These are phyloP conservation scores for Chrosomus eos DNA, from an alignment of 2,797 vertebrate species.

Conservation along the genomic window DNA sequence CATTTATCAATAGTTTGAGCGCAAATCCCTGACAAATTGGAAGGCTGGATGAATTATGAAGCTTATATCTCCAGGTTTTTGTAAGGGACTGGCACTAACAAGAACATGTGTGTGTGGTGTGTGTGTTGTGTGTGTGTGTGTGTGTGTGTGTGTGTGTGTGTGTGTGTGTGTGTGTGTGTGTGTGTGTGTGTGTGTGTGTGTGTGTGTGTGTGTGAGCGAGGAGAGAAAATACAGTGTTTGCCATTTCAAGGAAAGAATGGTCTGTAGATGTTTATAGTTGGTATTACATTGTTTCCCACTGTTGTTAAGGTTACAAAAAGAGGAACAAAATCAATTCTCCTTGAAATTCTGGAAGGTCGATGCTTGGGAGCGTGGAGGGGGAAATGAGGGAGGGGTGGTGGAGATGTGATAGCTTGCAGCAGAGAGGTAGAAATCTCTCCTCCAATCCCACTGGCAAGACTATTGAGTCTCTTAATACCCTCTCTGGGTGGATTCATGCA, in stretches of 20 bases:
- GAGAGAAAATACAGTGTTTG: conserved; percentile 60
- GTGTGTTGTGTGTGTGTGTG: not conserved
- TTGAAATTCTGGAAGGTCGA: conserved; percentile 79
- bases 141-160: not conserved
- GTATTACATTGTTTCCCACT: conserved; percentile 69
- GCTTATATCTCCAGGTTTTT: conserved; percentile 68
- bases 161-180: not conserved
- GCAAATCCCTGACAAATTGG: conserved; percentile 39
- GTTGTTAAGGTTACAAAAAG: conserved; percentile 72
- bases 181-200: not conserved
- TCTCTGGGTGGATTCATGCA: conserved; percentile 22
- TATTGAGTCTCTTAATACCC: conserved; percentile 33
- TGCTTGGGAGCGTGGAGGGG: conserved; percentile 55
- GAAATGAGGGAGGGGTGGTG: conserved; percentile 38
- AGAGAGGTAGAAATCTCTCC: conserved; percentile 41
- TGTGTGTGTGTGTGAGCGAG: not conserved
- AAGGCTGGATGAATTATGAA: conserved; percentile 70
- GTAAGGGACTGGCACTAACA: conserved; percentile 34
- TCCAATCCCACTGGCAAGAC: conserved; percentile 36
- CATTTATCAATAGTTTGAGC: conserved; percentile 46
- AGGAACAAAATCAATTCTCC: conserved; percentile 78
- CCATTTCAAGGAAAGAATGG: conserved; percentile 70
- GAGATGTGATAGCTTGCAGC: conserved; percentile 58
- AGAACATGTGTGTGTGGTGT: too few species aligned
- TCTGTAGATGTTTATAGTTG: conserved; percentile 63